These are phyloP conservation scores for Lanius ludovicianus DNA, from an alignment of 2,113 vertebrate genomes.

Conservation along the genomic window DNA sequence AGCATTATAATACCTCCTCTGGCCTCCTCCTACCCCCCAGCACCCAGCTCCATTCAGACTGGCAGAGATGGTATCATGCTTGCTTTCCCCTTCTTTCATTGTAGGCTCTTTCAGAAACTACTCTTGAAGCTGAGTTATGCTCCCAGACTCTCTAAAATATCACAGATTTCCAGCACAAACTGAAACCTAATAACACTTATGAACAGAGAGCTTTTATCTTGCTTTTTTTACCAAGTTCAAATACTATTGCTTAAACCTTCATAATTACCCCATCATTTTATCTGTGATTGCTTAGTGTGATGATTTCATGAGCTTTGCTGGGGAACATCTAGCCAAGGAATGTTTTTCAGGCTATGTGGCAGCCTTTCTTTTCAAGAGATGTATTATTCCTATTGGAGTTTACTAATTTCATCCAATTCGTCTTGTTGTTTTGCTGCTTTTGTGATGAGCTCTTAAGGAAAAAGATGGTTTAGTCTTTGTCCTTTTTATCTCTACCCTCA, in stretches of 20 bases:
- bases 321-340: constrained; percentile 22
- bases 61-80: neutral
- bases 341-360: constrained; percentile 19
- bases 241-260: constrained; percentile 15
- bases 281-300: neutral
- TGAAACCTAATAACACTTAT: constrained; percentile 23
- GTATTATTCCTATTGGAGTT: constrained; percentile 4
- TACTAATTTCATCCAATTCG: neutral
- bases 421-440: constrained; percentile 18
- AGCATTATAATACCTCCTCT: neutral
- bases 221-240: constrained; percentile 41
- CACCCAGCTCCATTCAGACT: neutral
- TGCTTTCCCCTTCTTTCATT: neutral
- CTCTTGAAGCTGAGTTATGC: neutral
- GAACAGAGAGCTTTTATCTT: constrained; percentile 38
- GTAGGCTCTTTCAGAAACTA: neutral
- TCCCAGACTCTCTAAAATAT: constrained; percentile 28
- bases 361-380: constrained; percentile 32
- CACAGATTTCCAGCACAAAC: constrained; percentile 28
- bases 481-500: neutral
- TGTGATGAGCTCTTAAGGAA: neutral
- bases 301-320: constrained; percentile 48
- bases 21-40: neutral
- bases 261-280: constrained; percentile 47
- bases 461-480: neutral